phyloP scores from a whole-genome alignment of 2,888 invertebrate species.

The Sphinx pinastri region DNA sequence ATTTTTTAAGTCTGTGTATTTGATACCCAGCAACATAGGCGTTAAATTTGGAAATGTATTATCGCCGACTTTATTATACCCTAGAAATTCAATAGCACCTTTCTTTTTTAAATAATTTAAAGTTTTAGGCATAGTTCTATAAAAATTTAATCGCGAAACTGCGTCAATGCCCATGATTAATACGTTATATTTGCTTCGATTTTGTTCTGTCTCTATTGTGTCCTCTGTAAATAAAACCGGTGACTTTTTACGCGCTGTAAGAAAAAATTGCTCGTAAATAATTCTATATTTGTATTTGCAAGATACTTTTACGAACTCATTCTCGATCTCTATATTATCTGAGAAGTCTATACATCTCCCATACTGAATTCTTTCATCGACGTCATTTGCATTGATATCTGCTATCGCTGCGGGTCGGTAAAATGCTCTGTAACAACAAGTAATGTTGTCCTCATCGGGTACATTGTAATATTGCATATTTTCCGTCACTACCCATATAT shows the following conservation, averaged over 20 bases:
- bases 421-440: slow-evolving; percentile 86
- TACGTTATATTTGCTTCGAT: slow-evolving; percentile 83
- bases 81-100: slow-evolving; percentile 90
- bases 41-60: slow-evolving; percentile 96
- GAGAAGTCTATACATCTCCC: slow-evolving; percentile 78
- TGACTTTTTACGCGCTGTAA: slow-evolving; percentile 83
- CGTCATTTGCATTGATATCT: slow-evolving; percentile 68
- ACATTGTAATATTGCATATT: slow-evolving; percentile 79
- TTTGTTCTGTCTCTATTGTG: slow-evolving; percentile 42
- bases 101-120: slow-evolving; percentile 84
- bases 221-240: slow-evolving; percentile 45
- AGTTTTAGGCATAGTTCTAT: slow-evolving; percentile 92
- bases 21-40: slow-evolving; percentile 90
- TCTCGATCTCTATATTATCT: slow-evolving; percentile 65
- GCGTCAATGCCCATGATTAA: slow-evolving; percentile 93
- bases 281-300: slow-evolving; percentile 79
- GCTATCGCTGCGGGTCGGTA: slow-evolving; percentile 77
- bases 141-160: slow-evolving; percentile 92
- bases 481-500: slow-evolving; percentile 81
- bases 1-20: slow-evolving; percentile 85
- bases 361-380: slow-evolving; percentile 79
- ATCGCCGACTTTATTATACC: slow-evolving; percentile 97
- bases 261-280: slow-evolving; percentile 87
- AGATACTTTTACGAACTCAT: slow-evolving; percentile 88
- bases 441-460: slow-evolving; percentile 65